Percentiles rank a stretch among this genome's conserved stretches.
Conservation (phyloP, 1,140 invertebrate genomes). For the Diorhabda sublineata region DNA sequence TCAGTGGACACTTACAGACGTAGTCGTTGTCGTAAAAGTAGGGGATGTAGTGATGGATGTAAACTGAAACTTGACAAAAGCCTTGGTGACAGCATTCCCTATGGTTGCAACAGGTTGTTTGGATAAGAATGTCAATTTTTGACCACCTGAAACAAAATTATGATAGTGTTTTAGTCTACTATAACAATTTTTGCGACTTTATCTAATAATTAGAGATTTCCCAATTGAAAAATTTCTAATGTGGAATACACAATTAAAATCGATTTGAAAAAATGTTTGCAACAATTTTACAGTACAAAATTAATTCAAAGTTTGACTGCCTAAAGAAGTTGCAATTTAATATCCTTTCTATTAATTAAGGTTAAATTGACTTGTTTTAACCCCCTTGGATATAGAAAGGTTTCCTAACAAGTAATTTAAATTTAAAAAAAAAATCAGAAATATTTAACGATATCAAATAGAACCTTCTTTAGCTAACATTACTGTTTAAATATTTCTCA, state of each 20-base stretch:
- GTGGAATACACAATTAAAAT: too few relatives aligned
- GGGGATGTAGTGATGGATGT: conserved; percentile 36
- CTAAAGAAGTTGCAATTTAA: conserved; percentile 18
- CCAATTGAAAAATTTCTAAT: too few relatives aligned
- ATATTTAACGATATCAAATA: too few relatives aligned
- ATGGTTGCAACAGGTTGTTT: conserved; percentile 50
- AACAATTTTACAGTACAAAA: not conserved
- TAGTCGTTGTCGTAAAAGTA: conserved; percentile 27
- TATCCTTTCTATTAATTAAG: conserved; percentile 20
- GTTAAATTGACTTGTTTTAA: conserved; percentile 3
- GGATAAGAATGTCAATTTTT: conserved; percentile 54
- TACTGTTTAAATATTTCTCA: too few relatives aligned
- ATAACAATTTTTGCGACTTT: too few relatives aligned
- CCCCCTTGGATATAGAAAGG: conserved; percentile 8
- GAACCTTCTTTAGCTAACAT: too few relatives aligned
- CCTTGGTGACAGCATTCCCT: conserved; percentile 45
- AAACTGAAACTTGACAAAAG: conserved; percentile 42
- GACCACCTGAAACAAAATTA: conserved; percentile 40
- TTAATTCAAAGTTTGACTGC: conserved; percentile 5
- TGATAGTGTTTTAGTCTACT: too few relatives aligned
- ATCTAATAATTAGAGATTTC: too few relatives aligned
- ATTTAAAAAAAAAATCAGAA: too few relatives aligned
- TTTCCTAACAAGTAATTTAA: too few relatives aligned
- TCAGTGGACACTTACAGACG: not conserved
- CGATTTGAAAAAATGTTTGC: not conserved